A percentile compares a stretch with the other conserved stretches of the same genome.
Conservation (phyloP, 2,888 invertebrate genomes). For the Alcis repandata region DNA sequence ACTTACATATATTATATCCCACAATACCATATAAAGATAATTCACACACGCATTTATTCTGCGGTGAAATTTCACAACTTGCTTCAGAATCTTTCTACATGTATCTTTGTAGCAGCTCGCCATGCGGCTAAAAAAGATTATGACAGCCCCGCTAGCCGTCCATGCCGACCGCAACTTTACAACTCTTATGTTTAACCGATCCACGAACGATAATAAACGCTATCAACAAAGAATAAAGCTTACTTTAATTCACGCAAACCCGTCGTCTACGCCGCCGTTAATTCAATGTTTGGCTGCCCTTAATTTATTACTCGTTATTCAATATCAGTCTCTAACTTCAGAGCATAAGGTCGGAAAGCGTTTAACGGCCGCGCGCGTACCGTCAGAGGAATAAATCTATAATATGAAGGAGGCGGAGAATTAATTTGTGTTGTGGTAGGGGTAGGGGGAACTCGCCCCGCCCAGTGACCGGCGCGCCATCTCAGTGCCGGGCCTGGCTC, state of each 20-base stretch:
- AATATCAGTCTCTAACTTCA: conserved; percentile 78
- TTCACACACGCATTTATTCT: conserved; percentile 47
- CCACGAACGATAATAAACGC: conserved; percentile 60
- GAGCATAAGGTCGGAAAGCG: conserved; percentile 82
- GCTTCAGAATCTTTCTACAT: conserved; percentile 71
- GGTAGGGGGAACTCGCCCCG: conserved; percentile 73
- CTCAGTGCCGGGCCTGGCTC: conserved; percentile 72
- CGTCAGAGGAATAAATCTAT: conserved; percentile 84
- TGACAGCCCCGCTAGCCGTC: conserved; percentile 76
- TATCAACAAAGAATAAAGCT: conserved; percentile 62
- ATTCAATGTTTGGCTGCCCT: conserved; percentile 82
- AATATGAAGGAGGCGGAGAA: conserved; percentile 85
- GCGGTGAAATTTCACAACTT: conserved; percentile 68
- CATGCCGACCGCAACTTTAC: conserved; percentile 73
- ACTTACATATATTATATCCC: too few species aligned
- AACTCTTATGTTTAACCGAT: conserved; percentile 67
- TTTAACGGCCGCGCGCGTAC: conserved; percentile 70
- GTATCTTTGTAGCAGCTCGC: conserved; percentile 73
- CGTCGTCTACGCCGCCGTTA: conserved; percentile 73
- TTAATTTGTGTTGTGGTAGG: conserved; percentile 77
- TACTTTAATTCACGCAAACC: conserved; percentile 58
- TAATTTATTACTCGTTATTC: conserved; percentile 79
- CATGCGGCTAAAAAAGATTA: conserved; percentile 85
- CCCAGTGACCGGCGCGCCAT: conserved; percentile 78
- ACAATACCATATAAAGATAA: conserved; percentile 4